A percentile compares a stretch with the other conserved stretches of the same genome.
Conservation (phyloP, 2,113 vertebrate genomes). For the Octodon degus region DNA sequence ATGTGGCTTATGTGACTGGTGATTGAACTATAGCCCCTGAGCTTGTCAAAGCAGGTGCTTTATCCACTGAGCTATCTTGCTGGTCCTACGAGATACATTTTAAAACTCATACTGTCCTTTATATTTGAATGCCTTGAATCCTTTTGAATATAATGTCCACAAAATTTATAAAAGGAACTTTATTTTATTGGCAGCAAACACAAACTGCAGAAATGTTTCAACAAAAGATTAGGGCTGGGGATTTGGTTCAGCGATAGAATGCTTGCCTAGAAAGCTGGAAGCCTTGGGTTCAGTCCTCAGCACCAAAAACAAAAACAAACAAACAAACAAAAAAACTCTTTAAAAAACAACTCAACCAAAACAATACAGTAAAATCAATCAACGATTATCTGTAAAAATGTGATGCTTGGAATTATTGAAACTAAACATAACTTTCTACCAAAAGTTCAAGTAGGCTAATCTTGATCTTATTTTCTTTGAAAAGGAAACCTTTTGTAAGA, state of each 20-base stretch:
- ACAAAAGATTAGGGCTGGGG: neutral
- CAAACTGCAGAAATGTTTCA: neutral
- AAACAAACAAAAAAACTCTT: no score
- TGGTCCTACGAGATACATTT: neutral
- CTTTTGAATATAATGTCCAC: neutral
- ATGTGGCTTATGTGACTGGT: no score
- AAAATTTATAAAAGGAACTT: constrained; percentile 25
- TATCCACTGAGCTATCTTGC: no score
- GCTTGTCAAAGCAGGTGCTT: no score
- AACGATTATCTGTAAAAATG: constrained; percentile 41
- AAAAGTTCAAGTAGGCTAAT: constrained; percentile 9
- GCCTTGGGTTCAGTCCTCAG: no score
- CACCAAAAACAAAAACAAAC: no score
- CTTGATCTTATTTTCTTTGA: neutral
- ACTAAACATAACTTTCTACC: constrained; percentile 28
- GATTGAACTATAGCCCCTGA: no score
- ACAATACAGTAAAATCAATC: no score
- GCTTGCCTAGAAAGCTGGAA: no score
- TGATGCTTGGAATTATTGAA: constrained; percentile 22
- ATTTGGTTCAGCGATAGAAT: no score
- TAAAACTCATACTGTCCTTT: neutral
- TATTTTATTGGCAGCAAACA: constrained; percentile 58
- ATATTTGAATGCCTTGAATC: neutral
- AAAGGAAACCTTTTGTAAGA: neutral
- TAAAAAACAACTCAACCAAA: no score